Base-by-base conservation (phyloP, 2,113 vertebrate genomes). In the Pagrus major region DNA sequence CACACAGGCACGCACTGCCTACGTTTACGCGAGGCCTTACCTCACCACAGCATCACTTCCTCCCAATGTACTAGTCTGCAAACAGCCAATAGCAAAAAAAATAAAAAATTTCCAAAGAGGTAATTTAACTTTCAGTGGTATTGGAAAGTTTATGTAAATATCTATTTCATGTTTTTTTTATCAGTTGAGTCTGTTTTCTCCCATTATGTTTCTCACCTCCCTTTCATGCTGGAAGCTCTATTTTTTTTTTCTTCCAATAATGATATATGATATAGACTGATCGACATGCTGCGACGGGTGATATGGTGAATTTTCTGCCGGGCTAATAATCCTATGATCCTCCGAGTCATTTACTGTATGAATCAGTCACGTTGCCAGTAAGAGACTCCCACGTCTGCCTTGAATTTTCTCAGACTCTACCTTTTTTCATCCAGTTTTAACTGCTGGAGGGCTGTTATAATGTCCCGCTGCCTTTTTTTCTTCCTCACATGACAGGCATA, bases 1-100 rank as follows among this genome's bases (percentile, higher is more conserved):
- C 55, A 85, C 72, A 77, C 65, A 78, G 49, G 44, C 75, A 83
- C 27, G 37, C 21, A 68, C 59, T 76, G 65, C 88, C 74, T 70
- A 42, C 58, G 16, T 84, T 83, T 52, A 80, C 25, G 11, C 66
- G 12, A 71, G 23, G 47, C 33, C 56, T 79, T 69, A 82, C 84
- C 76, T 88, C 91, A 88, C 74, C 51, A 75, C 73, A 73, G 71
- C 89, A 89, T 92, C 89, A 89, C 84, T 87, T 93, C 86, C 90
- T 83, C 51, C 54, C 64, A 29, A 35, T 77, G 83, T 27, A 80
- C 21, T 37, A 60, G 6, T 56, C 52, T 35, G 35, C 74, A 71
- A 84, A 82, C 31, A 71, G 54, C 74, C 58, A 60, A 41, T 2
- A 37, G 12, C 58, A 76, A 49, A 54, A 23, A 3, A 46, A 9